These are phyloP conservation scores for Therioaphis trifolii DNA, from an alignment of 2,888 invertebrate species.

Conservation along the genomic window DNA sequence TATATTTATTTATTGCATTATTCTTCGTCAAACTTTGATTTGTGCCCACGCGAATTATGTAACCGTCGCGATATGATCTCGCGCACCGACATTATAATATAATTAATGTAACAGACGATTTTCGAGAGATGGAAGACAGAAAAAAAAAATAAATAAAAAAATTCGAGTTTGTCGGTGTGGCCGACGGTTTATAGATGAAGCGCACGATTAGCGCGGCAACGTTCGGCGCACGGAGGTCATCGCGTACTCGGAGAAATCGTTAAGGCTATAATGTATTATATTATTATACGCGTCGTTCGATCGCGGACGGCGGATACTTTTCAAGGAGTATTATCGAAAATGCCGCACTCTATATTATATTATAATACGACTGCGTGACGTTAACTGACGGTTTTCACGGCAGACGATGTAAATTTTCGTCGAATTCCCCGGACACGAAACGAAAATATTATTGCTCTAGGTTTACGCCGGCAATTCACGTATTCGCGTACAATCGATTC, in stretches of 20 bases:
- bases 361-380: no score
- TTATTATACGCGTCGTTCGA: background rate
- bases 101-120: constrained; percentile 6
- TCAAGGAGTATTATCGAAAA: no score
- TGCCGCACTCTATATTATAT: no score
- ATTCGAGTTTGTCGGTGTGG: background rate
- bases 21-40: background rate
- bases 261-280: background rate
- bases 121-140: background rate
- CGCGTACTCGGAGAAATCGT: background rate
- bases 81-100: background rate
- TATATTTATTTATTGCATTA: background rate
- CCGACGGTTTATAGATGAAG: background rate
- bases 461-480: no score
- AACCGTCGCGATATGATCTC: constrained; percentile 38
- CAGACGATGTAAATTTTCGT: no score
- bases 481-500: no score
- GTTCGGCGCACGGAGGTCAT: no score
- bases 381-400: no score
- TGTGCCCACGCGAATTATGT: constrained; percentile 17
- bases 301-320: background rate
- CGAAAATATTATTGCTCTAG: no score
- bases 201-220: background rate
- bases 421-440: no score
- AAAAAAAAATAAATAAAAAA: background rate